Base-by-base conservation (phyloP, 2,888 invertebrate species). In the Helleia helle region DNA sequence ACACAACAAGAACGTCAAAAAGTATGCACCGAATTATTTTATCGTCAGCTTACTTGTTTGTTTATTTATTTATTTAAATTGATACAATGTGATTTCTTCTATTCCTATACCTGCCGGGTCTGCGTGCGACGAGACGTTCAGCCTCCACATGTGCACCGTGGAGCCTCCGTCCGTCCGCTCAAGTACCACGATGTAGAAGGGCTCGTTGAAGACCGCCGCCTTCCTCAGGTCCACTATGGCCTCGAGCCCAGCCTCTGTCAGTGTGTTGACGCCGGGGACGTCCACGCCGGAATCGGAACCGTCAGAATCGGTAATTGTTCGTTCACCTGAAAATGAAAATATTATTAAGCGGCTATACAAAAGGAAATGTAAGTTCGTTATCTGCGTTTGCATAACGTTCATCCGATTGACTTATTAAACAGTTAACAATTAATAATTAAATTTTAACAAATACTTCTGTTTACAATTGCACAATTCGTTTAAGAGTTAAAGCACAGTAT, bases 111-210 rank as follows among this genome's bases (percentile, higher is more conserved):
- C 83, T 36, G 59, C 55, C 15, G 74, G 63, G 55, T 83, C 80
- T 8, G 68, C 70, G 53, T 93, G 91, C 0, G 96, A 97, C 0
- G 96, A 93, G 43, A 97, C 96, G 0, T 93, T 92, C 25, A 98
- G 87, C 54, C 94, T 89, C 97, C 98, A 99, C 95, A 97, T 98
- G 64, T 98, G 96, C 8, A 99, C 90, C 0, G 93, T 93, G 26
- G 93, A 93, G 1, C 93, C 93, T 8, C 91, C 91, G 36, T 90
- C 88, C 0, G 94, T 93, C 59, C 95, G 90, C 71, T 97, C 97
- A 17, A 98, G 75, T 28, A 98, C 92, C 0, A 98, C 96, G 40
- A 99, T 93, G 66, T 94, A 98, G 77, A 98, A 99, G 0, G 95
- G 95, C 59, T 98, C 97, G 63, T 95, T 94, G 66, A 98, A 97